Base-by-base conservation (phyloP, 2,888 invertebrate genomes). In the Lordiphosa andalusiaca region DNA sequence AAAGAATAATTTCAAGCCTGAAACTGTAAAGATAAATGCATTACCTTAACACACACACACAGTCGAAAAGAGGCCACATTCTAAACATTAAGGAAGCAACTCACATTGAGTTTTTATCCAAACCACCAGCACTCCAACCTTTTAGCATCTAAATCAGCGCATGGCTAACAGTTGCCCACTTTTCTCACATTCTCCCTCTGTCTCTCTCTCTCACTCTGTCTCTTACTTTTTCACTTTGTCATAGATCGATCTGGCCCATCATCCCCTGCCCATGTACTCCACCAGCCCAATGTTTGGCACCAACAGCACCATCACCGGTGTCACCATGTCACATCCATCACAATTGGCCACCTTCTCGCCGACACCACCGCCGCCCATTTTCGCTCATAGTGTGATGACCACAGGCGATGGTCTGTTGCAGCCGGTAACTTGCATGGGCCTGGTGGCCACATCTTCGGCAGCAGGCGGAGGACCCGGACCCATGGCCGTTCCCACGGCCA, bases 281-380 rank as follows among this genome's bases (percentile, higher is more conserved):
- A 89, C 89, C 53, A 89, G 88, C 81, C 85, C 89, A 51, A 89
- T 89, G 88, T 89, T 88, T 62, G 88, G 87, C 68, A 84, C 86
- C 47, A 88, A 88, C 58, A 84, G 77, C 64, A 88, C 88, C 73
- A 85, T 86, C 71, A 87, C 88, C 62, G 89, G 89, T 67, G 88
- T 89, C 71, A 89, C 90, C 59, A 89, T 90, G 89, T 89, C 90
- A 67, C 90, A 89, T 88, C 89, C 89, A 80, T 88, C 89, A 77
- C 90, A 89, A 82, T 73, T 89, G 87, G 88, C 88, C 73, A 89
- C 90, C 70, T 90, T 90, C 71, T 87, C 90, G 60, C 75, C 88
- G 63, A 82, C 89, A 66, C 87, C 89, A 57, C 86, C 88, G 52
- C 78, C 78, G 36, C 87, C 88, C 56, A 84, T 89, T 71, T 89